phyloP scores from a whole-genome alignment of 1,140 invertebrate species.

The Macrobrachium nipponense region DNA sequence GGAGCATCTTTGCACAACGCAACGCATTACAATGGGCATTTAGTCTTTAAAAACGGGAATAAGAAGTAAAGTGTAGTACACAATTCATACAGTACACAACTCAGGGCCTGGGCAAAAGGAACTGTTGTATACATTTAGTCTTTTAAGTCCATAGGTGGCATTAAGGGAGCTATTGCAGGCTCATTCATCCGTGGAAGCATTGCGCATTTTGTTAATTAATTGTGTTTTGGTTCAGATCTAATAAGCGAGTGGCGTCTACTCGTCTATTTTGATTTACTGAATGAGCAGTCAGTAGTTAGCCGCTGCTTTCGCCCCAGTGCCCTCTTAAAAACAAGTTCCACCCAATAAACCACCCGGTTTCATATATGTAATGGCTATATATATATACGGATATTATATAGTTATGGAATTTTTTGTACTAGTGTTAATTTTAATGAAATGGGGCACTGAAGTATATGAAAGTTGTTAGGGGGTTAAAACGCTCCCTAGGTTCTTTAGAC shows the following conservation, averaged over 20 bases:
- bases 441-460: no score
- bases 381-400: constrained; percentile 57
- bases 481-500: no score
- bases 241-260: no score
- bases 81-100: constrained; percentile 47
- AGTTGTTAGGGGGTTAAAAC: no score
- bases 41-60: constrained; percentile 28
- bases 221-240: no score
- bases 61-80: constrained; percentile 39
- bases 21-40: constrained; percentile 59
- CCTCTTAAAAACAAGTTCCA: constrained; percentile 59
- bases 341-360: constrained; percentile 61
- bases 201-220: no score
- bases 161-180: no score
- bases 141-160: constrained; percentile 27
- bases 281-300: constrained; percentile 24
- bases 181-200: no score
- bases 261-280: no score
- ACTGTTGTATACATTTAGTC: constrained; percentile 43
- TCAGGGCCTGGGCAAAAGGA: constrained; percentile 48
- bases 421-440: constrained; percentile 45
- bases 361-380: constrained; percentile 42
- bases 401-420: constrained; percentile 59
- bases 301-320: constrained; percentile 50
- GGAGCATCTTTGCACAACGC: constrained; percentile 27